Evolutionary conservation across 1,140 invertebrate species (phyloP), one percentile per base, ranked within the genome.

Genomic region (Hylyphantes graminicola): DNA sequence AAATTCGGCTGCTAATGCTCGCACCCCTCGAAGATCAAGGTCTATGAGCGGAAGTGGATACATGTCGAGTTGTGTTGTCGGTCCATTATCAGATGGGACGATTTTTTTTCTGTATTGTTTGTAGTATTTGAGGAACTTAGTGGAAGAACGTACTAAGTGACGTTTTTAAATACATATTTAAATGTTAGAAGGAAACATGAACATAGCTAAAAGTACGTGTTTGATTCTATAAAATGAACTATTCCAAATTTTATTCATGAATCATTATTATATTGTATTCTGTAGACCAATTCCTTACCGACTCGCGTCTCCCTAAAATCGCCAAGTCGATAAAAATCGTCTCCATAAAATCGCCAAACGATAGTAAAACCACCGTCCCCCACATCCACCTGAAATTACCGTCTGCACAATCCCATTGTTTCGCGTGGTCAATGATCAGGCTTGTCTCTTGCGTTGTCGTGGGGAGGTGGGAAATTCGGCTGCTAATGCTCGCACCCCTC

Each of bases 381-480:
- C 15, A 65, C 21, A 48, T 61, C 15, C 21, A 17, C 73, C 73
- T 35, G 73, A 61, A 75, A 61, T 77, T 64, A 77, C 64, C 74
- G 74, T 21, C 21, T 65, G 74, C 61, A 5, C 1, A 50, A 65
- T 5, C 17, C 74, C 61, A 77, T 77, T 77, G 74, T 77, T 77
- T 77, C 74, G 59, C 63, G 35, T 65, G 74, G 74, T 77, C 74
- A 77, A 77, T 77, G 59, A 77, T 77, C 59, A 77, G 74, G 19
- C 64, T 77, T 77, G 51, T 35, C 64, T 64, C 21, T 17, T 51
- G 48, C 55, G 15, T n/a, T 64, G 74, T 64, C n/a, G 8, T 35
- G 54, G n/a, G 3, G n/a, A 76, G 57, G 59, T 77, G 53, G 70
- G 70, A 72, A 72, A 72, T 54, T 54, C n/a, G 51, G n/a, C 15